These are phyloP conservation scores for Charadrius vociferus DNA, from an alignment of 2,113 vertebrate species.

Conservation along the genomic window DNA sequence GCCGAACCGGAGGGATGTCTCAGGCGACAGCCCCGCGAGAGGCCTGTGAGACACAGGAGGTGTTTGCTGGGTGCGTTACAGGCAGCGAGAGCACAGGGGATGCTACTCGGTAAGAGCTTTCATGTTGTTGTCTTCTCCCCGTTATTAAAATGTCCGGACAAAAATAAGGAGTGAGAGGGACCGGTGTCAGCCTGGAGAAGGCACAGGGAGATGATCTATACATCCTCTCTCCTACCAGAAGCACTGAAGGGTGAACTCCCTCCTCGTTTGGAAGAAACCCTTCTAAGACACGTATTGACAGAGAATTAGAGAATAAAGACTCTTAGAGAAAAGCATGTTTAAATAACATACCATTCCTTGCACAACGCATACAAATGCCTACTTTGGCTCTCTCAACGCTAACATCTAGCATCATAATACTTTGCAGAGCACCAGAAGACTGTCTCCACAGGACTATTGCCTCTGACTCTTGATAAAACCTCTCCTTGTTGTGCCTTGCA, in stretches of 20 bases:
- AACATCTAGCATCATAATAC: background rate
- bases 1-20: background rate
- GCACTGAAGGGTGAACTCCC: background rate
- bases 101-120: background rate
- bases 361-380: background rate
- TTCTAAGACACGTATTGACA: background rate
- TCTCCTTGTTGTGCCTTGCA: background rate
- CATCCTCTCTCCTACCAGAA: background rate
- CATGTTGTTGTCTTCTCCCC: background rate
- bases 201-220: background rate
- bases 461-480: background rate
- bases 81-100: background rate
- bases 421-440: background rate
- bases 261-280: background rate
- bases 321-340: background rate
- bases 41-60: too few relatives aligned
- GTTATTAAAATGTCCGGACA: background rate
- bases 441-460: background rate
- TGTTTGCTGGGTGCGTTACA: background rate
- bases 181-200: background rate
- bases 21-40: accelerated
- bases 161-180: background rate
- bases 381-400: background rate
- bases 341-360: background rate
- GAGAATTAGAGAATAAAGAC: background rate